Conservation (phyloP, 2,888 invertebrate genomes). For the Agriopis aurantiaria region DNA sequence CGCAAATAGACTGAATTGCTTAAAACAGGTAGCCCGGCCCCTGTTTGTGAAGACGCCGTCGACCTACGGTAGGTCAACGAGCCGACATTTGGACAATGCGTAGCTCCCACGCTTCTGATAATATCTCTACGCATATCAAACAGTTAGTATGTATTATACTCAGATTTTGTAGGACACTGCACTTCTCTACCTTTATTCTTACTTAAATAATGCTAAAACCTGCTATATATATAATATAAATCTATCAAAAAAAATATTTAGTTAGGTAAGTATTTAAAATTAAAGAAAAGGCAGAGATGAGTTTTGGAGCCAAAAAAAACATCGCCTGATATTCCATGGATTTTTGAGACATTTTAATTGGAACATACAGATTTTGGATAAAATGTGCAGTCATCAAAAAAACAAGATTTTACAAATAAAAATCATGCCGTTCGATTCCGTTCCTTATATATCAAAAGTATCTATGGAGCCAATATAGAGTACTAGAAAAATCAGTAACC, state of each 20-base stretch:
- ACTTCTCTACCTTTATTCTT: conserved; percentile 13
- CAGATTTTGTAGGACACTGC: conserved; percentile 32
- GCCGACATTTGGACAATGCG: conserved; percentile 61
- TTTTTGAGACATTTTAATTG: too few relatives aligned
- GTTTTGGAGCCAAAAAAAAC: too few relatives aligned
- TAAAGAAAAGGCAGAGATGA: too few relatives aligned
- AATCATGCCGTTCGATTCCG: too few relatives aligned
- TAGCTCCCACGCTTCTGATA: conserved; percentile 40
- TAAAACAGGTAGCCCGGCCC: conserved; percentile 43
- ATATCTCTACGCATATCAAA: conserved; percentile 39
- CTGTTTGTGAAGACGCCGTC: conserved; percentile 62
- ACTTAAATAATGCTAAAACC: neutral
- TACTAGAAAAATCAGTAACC: too few relatives aligned
- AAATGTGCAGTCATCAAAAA: too few relatives aligned
- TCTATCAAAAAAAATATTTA: neutral
- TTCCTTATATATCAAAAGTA: too few relatives aligned
- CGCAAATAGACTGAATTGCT: conserved; percentile 40
- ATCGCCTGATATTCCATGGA: too few relatives aligned
- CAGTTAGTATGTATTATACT: conserved; percentile 22
- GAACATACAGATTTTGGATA: too few relatives aligned
- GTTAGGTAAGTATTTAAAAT: neutral
- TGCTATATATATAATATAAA: too few relatives aligned
- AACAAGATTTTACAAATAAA: too few relatives aligned
- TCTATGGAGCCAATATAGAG: too few relatives aligned
- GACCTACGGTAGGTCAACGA: conserved; percentile 55